phyloP scores from a whole-genome alignment of 2,888 invertebrate species.

The Strigamia crassipes region DNA sequence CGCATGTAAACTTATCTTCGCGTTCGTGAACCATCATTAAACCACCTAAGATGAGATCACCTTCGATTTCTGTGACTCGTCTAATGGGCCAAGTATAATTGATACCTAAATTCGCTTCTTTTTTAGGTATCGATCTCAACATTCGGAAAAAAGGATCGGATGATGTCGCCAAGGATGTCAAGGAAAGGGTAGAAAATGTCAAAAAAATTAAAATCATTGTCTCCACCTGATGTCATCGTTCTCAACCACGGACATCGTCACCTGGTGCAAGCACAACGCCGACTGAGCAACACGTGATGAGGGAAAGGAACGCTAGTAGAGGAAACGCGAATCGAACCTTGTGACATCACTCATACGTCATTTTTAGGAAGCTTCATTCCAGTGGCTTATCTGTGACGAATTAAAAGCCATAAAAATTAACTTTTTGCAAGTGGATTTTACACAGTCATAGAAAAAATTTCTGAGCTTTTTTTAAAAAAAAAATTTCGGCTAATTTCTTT shows the following conservation, averaged over 20 bases:
- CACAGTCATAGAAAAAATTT: not conserved
- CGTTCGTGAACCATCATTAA: slow-evolving; percentile 95
- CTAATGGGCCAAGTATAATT: slow-evolving; percentile 75
- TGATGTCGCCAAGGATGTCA: not conserved
- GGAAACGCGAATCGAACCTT: not conserved
- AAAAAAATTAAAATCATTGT: not conserved
- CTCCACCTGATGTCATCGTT: not conserved
- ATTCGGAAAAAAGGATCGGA: not conserved
- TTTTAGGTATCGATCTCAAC: slow-evolving; percentile 15
- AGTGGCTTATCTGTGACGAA: not conserved
- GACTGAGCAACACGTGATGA: not conserved
- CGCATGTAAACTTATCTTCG: slow-evolving; percentile 84
- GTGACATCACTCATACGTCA: not conserved
- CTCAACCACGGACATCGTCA: not conserved
- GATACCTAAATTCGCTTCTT: slow-evolving; percentile 2
- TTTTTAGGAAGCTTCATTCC: not conserved
- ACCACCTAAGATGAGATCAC: slow-evolving; percentile 85
- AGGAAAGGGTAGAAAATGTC: not conserved
- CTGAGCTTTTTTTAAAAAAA: not conserved
- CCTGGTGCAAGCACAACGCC: not conserved
- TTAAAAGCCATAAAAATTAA: not conserved
- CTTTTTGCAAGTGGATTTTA: not conserved
- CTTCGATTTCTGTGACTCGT: slow-evolving; percentile 82
- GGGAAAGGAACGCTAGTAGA: not conserved
- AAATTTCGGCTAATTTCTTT: too few relatives aligned